Base-by-base conservation (phyloP, 2,888 invertebrate species). In the Plebejus anna region DNA sequence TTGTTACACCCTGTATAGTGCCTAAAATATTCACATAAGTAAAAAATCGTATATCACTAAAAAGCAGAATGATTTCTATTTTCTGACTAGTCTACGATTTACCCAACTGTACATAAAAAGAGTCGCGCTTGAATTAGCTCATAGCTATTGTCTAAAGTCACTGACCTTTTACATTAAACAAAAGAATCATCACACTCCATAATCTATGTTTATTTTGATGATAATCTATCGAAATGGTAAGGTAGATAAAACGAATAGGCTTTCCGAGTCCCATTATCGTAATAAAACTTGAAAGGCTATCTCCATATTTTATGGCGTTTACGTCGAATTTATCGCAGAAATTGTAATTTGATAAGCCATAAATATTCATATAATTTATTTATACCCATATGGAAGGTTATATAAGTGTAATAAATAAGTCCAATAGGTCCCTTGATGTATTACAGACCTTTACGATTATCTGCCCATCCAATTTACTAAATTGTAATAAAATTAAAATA, bases 321-420 rank as follows among this genome's bases (percentile, higher is more conserved):
- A 28, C 42, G 72, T 71, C 71, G n/a, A n/a, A 5, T 47, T 22
- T n/a, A 42, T 42, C 72, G 11, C 72, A 47, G 22, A 72, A 47
- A 72, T 72, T 66, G 72, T 72, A 72, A 72, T 47, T 47, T 22
- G 42, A 72, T 3, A 72, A 42, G 42, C 28, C 47, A 72, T n/a
- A 72, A 72, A 72, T 51, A 72, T 72, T 28, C 16, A 47, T 72
- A 9, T 32, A 32, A 66, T 32, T 47, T 28, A 28, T 47, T 72
- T 47, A 72, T 28, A 22, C 47, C 28, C 72, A 32, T 22, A 66
- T 66, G 13, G 28, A 66, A 66, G 32, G 66, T 66, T 32, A 66
- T 13, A 28, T 59, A 61, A 9, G 4, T 9, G 61, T 66, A 32
- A 66, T 66, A 66, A 66, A 66, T 66, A 22, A 13, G 11, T 11